These are phyloP conservation scores for Nycticorax nycticorax DNA, from an alignment of 2,113 vertebrate genomes.

Conservation along the genomic window DNA sequence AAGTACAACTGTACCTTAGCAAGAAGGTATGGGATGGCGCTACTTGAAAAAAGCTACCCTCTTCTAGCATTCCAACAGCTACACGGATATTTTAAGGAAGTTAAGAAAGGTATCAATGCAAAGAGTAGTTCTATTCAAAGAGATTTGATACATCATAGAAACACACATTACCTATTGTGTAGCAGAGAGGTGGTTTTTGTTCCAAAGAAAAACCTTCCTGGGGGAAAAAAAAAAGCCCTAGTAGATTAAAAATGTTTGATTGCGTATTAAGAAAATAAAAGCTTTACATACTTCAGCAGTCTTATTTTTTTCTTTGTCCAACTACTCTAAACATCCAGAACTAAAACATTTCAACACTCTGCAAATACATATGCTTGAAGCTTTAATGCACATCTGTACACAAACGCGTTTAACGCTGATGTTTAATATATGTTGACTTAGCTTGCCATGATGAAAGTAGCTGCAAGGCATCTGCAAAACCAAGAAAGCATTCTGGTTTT, in stretches of 20 bases:
- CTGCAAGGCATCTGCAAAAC: background rate
- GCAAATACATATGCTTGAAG: background rate
- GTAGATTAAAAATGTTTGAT: background rate
- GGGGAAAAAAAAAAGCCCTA: background rate
- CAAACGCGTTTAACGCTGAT: accelerated
- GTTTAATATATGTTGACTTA: background rate
- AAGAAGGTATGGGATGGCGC: background rate
- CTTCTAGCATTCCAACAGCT: background rate
- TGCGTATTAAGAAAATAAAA: background rate
- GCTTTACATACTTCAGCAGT: background rate
- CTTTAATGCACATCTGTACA: background rate
- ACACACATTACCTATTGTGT: background rate
- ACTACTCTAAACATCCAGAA: background rate
- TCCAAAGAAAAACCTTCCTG: background rate
- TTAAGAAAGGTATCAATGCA: background rate
- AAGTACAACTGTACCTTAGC: background rate
- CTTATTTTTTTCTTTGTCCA: background rate
- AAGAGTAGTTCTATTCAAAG: too few relatives aligned
- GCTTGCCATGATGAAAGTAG: background rate
- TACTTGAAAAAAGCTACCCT: background rate
- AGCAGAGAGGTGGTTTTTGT: background rate
- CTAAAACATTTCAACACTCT: background rate
- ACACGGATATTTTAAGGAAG: background rate
- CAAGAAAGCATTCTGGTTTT: background rate
- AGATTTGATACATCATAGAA: too few relatives aligned